Evolutionary conservation across 1,140 invertebrate genomes (phyloP).

Genomic region (Brachionus paranguensis): DNA sequence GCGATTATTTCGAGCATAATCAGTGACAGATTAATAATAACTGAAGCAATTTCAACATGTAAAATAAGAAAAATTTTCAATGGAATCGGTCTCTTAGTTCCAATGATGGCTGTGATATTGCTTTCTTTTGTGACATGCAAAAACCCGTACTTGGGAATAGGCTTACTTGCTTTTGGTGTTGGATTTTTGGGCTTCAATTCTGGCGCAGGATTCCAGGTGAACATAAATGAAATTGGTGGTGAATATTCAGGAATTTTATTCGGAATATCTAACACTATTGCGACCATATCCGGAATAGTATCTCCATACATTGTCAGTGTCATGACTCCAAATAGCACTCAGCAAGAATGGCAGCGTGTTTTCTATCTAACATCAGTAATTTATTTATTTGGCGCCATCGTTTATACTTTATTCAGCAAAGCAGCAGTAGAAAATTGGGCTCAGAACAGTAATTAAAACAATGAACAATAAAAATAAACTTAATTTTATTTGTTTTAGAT

Average conservation of each 20-base stretch:
- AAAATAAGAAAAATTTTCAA: slow-evolving; percentile 50
- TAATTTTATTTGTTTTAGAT: neutral
- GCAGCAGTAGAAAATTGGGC: slow-evolving; percentile 28
- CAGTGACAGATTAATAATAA: slow-evolving; percentile 47
- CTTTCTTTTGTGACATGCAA: neutral
- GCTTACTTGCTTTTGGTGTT: neutral
- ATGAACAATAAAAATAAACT: neutral
- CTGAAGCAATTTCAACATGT: slow-evolving; percentile 44
- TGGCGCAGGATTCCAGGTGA: slow-evolving; percentile 19
- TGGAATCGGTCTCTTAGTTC: neutral
- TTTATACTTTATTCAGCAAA: slow-evolving; percentile 21
- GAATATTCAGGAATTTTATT: slow-evolving; percentile 67
- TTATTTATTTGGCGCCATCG: slow-evolving; percentile 22
- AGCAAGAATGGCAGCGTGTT: slow-evolving; percentile 33
- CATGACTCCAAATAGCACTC: slow-evolving; percentile 12
- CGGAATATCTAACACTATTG: slow-evolving; percentile 78
- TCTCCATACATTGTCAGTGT: slow-evolving; percentile 46
- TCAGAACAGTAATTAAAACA: neutral
- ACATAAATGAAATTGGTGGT: slow-evolving; percentile 43
- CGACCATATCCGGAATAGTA: slow-evolving; percentile 78
- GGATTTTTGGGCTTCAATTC: slow-evolving; percentile 20
- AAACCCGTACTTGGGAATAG: neutral
- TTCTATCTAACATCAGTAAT: slow-evolving; percentile 28
- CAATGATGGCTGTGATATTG: neutral
- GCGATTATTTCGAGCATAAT: slow-evolving; percentile 49